Evolutionary conservation across 2,888 invertebrate species (phyloP).

Genomic region (Bombyx huttoni): DNA sequence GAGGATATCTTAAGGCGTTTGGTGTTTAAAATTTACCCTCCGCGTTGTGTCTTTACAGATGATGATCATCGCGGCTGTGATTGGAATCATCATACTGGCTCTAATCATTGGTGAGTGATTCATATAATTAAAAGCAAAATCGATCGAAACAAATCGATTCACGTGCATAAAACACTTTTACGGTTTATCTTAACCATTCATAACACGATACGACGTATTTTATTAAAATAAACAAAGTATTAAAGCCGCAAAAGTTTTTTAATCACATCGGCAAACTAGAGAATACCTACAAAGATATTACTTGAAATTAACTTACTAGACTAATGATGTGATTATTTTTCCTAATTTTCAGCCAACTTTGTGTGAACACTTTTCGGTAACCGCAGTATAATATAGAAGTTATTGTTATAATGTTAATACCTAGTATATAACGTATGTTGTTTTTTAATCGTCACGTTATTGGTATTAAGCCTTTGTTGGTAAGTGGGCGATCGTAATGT

Average conservation of each 20-base stretch:
- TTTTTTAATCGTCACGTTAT: constrained; percentile 39
- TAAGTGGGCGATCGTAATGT: constrained; percentile 51
- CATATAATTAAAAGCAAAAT: background rate
- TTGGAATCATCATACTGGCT: constrained; percentile 85
- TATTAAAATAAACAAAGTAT: no score
- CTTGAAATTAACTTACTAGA: constrained; percentile 28
- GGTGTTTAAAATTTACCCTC: background rate
- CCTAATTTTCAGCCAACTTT: constrained; percentile 69
- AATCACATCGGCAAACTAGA: constrained; percentile 12
- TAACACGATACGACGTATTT: no score
- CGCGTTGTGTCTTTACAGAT: constrained; percentile 67
- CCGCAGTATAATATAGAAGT: constrained; percentile 58
- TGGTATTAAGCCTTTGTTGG: constrained; percentile 48
- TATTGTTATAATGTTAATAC: constrained; percentile 51
- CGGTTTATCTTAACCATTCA: no score
- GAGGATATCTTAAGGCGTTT: no score
- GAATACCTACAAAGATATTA: no score
- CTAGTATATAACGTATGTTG: constrained; percentile 47
- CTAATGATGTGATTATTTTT: constrained; percentile 54
- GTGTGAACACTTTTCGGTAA: constrained; percentile 69
- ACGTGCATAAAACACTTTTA: background rate
- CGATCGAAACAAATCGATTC: background rate
- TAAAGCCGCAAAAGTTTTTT: no score
- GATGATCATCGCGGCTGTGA: constrained; percentile 93
- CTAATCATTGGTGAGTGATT: constrained; percentile 88